Base-by-base conservation (phyloP, 2,113 vertebrate genomes). In the Gymnogyps californianus region DNA sequence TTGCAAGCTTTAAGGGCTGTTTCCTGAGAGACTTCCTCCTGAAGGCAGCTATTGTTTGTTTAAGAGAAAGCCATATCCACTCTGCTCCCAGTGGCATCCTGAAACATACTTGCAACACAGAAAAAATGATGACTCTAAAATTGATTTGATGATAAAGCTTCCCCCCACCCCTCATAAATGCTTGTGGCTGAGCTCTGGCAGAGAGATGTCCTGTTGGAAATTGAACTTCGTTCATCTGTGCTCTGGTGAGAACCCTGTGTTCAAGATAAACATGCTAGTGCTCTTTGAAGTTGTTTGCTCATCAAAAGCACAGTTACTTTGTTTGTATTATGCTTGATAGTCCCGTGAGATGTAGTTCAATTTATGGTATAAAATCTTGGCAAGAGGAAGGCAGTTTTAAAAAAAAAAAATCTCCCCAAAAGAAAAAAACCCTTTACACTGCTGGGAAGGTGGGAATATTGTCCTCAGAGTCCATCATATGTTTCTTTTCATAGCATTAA, bases 211-310 rank as follows among this genome's bases (percentile, higher is more conserved):
- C 92, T 94, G 71, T 91, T 97, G 95, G 92, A 97, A 92, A 91
- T 7, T 51, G 93, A 90, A 81, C 78, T 86, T 88, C 0, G 28
- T 66, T 96, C 94, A 80, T 92, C 86, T 83, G 74, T 51, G 71
- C 93, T 88, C 84, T 97, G 84, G 64, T 96, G 84, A 81, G 95
- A 97, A 71, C 92, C 90, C 88, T 31, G 59, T 29, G 69, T 92
- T 95, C 91, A 95, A 87, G 86, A 96, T 96, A 97, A 97, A 97
- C 94, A 97, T 10, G 54, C 40, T 46, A 24, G 77, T 16, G 64
- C 59, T 79, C 94, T 95, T 96, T 96, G 96, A 94, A 96, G 96
- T 95, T 91, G 89, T 94, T 97, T 91, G 91, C 93, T 97, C 96
- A 92, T 96, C 94, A 97, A 96, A 97, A 94, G 88, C 89, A 66